Conservation (phyloP, 2,797 vertebrate species). For the Macropus fuliginosus region DNA sequence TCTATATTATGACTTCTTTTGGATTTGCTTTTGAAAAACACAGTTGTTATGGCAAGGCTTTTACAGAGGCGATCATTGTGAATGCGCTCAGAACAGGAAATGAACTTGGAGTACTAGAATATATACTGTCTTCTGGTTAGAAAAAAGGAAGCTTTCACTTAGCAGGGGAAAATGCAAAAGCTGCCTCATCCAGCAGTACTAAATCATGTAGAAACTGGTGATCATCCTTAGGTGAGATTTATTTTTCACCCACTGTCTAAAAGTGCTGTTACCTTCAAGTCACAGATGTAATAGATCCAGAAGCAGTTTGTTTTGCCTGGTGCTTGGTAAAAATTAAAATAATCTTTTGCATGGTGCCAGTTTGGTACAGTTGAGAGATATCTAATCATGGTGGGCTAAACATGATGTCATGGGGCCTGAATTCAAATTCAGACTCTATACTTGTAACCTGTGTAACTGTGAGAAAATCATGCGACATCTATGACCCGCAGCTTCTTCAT, state of each 20-base stretch:
- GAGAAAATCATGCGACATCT: neutral
- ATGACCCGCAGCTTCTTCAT: neutral
- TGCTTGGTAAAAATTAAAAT: neutral
- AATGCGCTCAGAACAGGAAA: neutral
- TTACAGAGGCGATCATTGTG: neutral
- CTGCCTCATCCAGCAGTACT: slow-evolving; percentile 44
- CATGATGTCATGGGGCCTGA: neutral
- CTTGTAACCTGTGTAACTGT: neutral
- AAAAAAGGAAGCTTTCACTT: neutral
- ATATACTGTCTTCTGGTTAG: neutral
- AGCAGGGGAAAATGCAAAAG: slow-evolving; percentile 39
- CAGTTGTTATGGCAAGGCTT: neutral
- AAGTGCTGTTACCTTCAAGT: slow-evolving; percentile 36
- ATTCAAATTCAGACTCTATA: neutral
- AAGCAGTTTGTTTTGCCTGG: neutral
- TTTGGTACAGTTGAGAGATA: neutral
- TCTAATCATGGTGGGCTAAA: neutral
- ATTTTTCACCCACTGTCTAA: slow-evolving; percentile 4
- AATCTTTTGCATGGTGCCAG: neutral
- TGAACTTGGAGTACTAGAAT: neutral
- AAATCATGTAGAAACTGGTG: slow-evolving; percentile 44
- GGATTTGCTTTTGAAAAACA: neutral
- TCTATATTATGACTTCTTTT: neutral
- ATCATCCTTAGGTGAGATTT: slow-evolving; percentile 1
- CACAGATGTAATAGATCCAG: neutral